Conservation (phyloP, 2,797 vertebrate genomes). For the Tachyglossus aculeatus region DNA sequence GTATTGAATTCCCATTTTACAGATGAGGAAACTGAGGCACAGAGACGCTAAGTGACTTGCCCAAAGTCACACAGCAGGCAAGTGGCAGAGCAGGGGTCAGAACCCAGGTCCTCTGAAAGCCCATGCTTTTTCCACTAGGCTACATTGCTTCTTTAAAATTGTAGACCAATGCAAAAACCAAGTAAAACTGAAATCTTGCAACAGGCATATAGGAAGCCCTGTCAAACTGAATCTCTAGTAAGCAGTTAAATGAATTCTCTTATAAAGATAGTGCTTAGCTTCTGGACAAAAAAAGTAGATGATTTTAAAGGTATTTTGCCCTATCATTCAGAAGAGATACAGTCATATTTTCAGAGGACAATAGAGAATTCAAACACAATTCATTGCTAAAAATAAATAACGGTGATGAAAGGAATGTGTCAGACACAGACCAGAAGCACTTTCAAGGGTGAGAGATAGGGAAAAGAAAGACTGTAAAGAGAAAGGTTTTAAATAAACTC, state of each 20-base stretch:
- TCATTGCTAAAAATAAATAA: conserved; percentile 54
- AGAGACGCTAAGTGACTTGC: too few relatives aligned
- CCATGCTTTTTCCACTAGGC: too few relatives aligned
- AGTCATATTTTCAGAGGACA: conserved; percentile 17
- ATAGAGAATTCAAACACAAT: conserved; percentile 8
- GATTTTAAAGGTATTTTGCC: conserved; percentile 7
- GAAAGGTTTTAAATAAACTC: not conserved
- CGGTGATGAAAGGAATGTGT: conserved; percentile 5
- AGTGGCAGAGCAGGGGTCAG: too few relatives aligned
- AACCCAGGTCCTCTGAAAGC: too few relatives aligned
- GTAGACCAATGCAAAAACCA: too few relatives aligned
- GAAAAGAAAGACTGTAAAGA: conserved; percentile 6
- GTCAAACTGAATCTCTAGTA: not conserved
- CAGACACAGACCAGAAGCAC: conserved; percentile 6
- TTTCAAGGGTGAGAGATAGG: not conserved
- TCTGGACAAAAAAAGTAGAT: conserved; percentile 9
- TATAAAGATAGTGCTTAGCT: conserved; percentile 10
- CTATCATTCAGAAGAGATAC: conserved; percentile 8
- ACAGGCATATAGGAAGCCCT: too few relatives aligned
- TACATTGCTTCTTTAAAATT: too few relatives aligned
- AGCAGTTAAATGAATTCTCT: not conserved
- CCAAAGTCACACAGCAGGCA: too few relatives aligned
- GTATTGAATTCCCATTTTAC: too few relatives aligned
- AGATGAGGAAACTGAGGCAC: too few relatives aligned
- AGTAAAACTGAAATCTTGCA: too few relatives aligned